Base-by-base conservation (phyloP, 1,140 invertebrate genomes). In the Odontomachus brunneus region DNA sequence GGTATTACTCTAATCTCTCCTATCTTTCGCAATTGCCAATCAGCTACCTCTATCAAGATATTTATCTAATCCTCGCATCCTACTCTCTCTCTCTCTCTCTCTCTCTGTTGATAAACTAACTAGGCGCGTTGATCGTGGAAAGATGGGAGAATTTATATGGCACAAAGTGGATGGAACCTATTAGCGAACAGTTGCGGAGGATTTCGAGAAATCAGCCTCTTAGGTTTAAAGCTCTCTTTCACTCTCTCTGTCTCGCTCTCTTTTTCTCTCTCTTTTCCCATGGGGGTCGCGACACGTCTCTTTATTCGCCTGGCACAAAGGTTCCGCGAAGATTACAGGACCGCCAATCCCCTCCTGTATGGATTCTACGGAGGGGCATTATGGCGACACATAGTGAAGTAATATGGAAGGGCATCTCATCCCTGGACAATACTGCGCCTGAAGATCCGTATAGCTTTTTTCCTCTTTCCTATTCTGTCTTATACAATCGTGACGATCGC, bases 311-410 rank as follows among this genome's bases (percentile, higher is more conserved):
- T 38, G 24, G 67, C 84, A 86, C 93, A 94, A 94, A 93, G 90
- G 90, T 91, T 90, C 90, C 89, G 90, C 88, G 89, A 92, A 94
- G 93, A 93, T 94, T 94, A 94, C 92, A 90, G 89, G 86, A 86
- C 87, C 74, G 84, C 87, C 91, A 91, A 93, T 93, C 91, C 91
- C 11, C 90, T 90, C 88, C 88, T 91, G 83, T 93, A 90, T 92
- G 86, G 91, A 84, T 91, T 89, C 89, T 89, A 90, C 88, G 85
- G 73, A 84, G 83, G 83, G 75, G 89, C 91, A 92, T 91, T 93
- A 93, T 92, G 84, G 88, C 76, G 78, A 90, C 87, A 89, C 87
- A 82, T 89, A 87, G 72, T 80, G 49, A 71, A 89, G 90, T 92
- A 92, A 93, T 92, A 93, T 92, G 78, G 84, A 89, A 90, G 86